Base-by-base conservation (phyloP, 2,888 invertebrate genomes). In the Phasia obesa region DNA sequence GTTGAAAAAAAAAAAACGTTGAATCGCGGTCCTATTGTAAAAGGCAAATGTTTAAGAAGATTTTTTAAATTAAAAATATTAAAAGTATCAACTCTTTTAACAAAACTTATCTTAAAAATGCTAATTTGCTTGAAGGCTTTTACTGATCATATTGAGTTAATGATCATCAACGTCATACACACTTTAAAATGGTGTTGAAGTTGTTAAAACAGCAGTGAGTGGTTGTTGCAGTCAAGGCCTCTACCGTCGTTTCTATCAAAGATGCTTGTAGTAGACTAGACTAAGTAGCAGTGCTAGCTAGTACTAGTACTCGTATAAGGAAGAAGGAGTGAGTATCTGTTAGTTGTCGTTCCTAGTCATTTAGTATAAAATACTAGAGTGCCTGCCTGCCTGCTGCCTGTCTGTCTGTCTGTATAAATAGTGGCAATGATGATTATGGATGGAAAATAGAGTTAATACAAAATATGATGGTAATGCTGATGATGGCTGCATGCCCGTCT, bases 141-240 rank as follows among this genome's bases (percentile, higher is more conserved):
- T 79, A 49, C 57, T 73, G 81, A 81, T 81, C 81, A 76, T 49
- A 81, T 67, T 81, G 76, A 76, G 53, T 35, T 60, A 67, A 76
- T 81, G 77, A 81, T 76, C 65, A 71, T 71, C 76, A 44, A 44
- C 59, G 73, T 60, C 79, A 59, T 21, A 47, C 44, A 79, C 44
- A 73, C 60, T 73, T 65, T 42, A 65, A 47, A 79, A 73, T 79
- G 79, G 79, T 73, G 73, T 79, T 79, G 73, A 79, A 79, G 79
- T 67, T 53, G 79, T 67, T 53, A 64, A 79, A 79, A 73, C 73
- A 73, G 65, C 73, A 73, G 73, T 67, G 42, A 4, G 27, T 27
- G 27, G 59, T 57, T 64, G 71, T n/a, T 13, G 13, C 65, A 25
- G 62, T 47, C 25, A 65, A 55, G 57, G 67, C 27, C 15, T 15